Conservation (phyloP, 2,113 vertebrate species). For the Tupaia chinensis region DNA sequence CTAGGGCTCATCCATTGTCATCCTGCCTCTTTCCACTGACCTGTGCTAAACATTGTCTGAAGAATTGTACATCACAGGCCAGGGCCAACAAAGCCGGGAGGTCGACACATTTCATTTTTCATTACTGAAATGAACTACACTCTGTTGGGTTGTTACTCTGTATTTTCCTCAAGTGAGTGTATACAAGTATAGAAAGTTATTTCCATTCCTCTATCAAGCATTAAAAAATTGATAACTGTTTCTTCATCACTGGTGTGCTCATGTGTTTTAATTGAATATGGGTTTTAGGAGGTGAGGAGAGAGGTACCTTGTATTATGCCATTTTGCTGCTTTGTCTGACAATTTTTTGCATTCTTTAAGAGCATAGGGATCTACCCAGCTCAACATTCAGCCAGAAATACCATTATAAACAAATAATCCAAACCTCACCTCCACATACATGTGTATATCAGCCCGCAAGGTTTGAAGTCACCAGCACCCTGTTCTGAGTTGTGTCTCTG, state of each 20-base stretch:
- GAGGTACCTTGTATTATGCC: not conserved
- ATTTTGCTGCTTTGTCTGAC: not conserved
- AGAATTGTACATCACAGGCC: not conserved
- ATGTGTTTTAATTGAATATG: slow-evolving; percentile 57
- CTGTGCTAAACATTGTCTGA: slow-evolving; percentile 52
- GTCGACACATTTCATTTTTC: not conserved
- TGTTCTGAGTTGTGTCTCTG: slow-evolving; percentile 66
- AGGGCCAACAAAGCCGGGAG: not conserved
- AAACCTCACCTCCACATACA: not conserved
- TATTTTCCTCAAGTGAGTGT: slow-evolving; percentile 74
- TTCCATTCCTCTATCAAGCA: slow-evolving; percentile 63
- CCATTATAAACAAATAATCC: not conserved
- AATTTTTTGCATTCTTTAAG: not conserved
- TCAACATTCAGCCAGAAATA: not conserved
- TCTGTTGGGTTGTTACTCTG: slow-evolving; percentile 26
- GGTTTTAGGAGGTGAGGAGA: not conserved
- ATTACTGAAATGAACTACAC: slow-evolving; percentile 10
- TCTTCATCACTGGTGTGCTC: slow-evolving; percentile 50
- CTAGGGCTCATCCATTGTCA: slow-evolving; percentile 58
- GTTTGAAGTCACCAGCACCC: slow-evolving; percentile 52
- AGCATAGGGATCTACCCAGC: not conserved
- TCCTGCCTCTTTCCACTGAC: slow-evolving; percentile 45
- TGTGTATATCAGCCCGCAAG: slow-evolving; percentile 5
- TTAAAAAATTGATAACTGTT: slow-evolving; percentile 78
- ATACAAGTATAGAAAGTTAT: slow-evolving; percentile 51